These are phyloP conservation scores for Polypedilum vanderplanki DNA, from an alignment of 1,140 invertebrate genomes.

Conservation along the genomic window DNA sequence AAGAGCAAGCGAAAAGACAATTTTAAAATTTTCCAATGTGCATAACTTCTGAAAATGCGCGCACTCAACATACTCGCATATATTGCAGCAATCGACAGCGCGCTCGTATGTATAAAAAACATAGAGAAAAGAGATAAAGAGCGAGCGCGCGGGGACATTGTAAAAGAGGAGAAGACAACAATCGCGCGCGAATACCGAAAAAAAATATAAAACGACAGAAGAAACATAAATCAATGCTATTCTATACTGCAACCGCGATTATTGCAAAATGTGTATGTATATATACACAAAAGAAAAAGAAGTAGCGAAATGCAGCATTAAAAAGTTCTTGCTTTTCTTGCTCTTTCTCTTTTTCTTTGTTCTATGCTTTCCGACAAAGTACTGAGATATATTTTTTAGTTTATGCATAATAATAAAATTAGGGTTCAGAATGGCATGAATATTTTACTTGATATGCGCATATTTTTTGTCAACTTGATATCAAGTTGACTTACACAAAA, in stretches of 20 bases:
- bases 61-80: neutral
- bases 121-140: neutral
- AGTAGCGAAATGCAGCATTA: neutral
- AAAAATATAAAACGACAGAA: neutral
- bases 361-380: neutral
- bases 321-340: neutral
- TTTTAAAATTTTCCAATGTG: conserved; percentile 23
- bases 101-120: neutral
- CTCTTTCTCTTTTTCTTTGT: neutral
- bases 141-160: conserved; percentile 6
- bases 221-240: conserved; percentile 27
- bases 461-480: too few relatives aligned
- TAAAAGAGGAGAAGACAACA: conserved; percentile 4
- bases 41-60: conserved; percentile 24
- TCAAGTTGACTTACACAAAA: too few relatives aligned
- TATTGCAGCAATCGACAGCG: neutral
- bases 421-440: too few relatives aligned
- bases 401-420: conserved; percentile 11
- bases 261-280: neutral
- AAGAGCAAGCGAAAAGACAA: neutral
- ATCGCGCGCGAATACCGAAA: conserved; percentile 26
- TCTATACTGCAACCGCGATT: conserved; percentile 24
- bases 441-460: too few relatives aligned
- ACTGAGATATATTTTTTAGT: neutral
- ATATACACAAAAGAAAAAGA: neutral